These are phyloP conservation scores for Atlantisia rogersi DNA, from an alignment of 2,113 vertebrate genomes.

Conservation along the genomic window DNA sequence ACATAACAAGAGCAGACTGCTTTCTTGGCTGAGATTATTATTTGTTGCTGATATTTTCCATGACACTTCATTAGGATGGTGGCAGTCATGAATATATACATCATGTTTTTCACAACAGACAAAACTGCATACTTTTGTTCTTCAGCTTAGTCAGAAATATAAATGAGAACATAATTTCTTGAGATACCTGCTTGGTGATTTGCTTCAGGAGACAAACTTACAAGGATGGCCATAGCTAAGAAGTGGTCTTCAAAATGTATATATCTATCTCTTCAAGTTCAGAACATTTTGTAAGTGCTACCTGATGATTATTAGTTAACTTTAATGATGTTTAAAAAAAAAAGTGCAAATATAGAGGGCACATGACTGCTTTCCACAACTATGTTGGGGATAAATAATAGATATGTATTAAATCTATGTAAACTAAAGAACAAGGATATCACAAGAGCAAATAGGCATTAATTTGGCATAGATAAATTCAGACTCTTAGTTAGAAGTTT, in stretches of 20 bases:
- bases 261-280: neutral
- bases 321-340: neutral
- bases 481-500: neutral
- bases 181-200: neutral
- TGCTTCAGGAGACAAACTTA: neutral
- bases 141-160: neutral
- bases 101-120: neutral
- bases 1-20: neutral
- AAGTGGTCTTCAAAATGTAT: neutral
- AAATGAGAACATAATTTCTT: neutral
- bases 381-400: neutral
- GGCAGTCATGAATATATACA: neutral
- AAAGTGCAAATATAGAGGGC: neutral
- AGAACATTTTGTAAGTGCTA: neutral
- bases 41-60: slow-evolving; percentile 45
- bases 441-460: neutral
- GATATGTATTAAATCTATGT: neutral
- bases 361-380: neutral
- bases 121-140: neutral
- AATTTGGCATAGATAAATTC: neutral
- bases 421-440: neutral
- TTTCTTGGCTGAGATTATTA: neutral
- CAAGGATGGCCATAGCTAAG: neutral
- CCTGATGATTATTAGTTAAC: neutral
- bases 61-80: slow-evolving; percentile 14